Base-by-base conservation (phyloP, 1,140 invertebrate species). In the Drosophila pallidifrons region DNA sequence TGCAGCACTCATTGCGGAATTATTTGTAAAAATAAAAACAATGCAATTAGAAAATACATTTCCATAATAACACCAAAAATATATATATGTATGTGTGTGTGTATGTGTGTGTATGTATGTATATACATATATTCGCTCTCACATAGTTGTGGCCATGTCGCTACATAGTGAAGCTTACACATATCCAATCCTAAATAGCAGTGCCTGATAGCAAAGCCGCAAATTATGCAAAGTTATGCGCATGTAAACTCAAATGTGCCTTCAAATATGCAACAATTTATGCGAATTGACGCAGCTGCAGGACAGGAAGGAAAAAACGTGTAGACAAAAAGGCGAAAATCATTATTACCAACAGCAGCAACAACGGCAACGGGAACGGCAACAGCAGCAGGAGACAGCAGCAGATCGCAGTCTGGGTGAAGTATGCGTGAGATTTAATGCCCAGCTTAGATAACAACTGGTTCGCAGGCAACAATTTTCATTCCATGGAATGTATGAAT, bases 141-240 rank as follows among this genome's bases (percentile, higher is more conserved):
- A 32, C 7, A 32, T 32, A 32, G 41, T 28, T n/a, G 38, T 49
- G 38, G 28, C 8, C 41, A 55, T 63, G 67, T 61, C 58, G 45
- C 47, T 8, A 28, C 32, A 41, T 41, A 41, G 51, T 45, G 5
- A 20, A 32, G n/a, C 16, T 38, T 25, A 67, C 15, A 47, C 55
- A 46, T 71, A 51, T 46, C 74, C 45, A 77, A 60, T 28, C 58
- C 58, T 46, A 76, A 64, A 69, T 54, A 61, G 45, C 38, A 38
- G 32, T 11, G 25, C 13, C 64, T 58, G 72, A 83, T 80, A 83
- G 77, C 79, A 47, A 57, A 46, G 46, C 67, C 61, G 28, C 79
- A 86, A 81, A 86, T 86, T 86, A 86, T 86, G 82, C 78, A 86
- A 86, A 86, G 79, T 86, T 86, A 86, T 86, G 82, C 80, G 75